Conservation (phyloP, 2,113 vertebrate genomes). For the Talpa occidentalis region DNA sequence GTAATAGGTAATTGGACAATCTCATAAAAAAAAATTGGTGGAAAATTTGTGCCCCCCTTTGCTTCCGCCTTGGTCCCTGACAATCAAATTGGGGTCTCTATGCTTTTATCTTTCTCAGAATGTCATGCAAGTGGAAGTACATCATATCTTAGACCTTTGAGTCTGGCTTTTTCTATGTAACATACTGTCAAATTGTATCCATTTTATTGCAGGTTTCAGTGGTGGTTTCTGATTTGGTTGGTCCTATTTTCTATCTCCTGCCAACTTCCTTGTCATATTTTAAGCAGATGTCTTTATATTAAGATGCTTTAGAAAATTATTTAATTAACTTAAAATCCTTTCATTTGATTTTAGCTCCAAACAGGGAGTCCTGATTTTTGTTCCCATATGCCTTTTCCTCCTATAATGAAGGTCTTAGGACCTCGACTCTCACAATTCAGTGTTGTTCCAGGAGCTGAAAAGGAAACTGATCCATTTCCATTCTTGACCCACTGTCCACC, state of each 20-base stretch:
- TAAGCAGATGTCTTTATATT: conserved; percentile 35
- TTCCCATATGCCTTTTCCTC: too few species aligned
- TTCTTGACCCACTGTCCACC: not conserved
- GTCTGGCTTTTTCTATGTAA: not conserved
- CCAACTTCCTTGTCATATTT: not conserved
- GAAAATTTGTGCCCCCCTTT: too few species aligned
- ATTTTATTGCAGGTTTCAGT: not conserved
- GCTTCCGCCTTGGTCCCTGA: too few species aligned
- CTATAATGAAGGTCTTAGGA: too few species aligned
- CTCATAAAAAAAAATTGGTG: too few species aligned
- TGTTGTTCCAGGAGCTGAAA: not conserved
- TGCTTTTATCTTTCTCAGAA: too few species aligned
- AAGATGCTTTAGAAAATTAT: conserved; percentile 42
- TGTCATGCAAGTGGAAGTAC: too few species aligned
- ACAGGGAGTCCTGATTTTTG: not conserved
- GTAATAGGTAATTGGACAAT: not conserved
- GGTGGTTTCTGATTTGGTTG: not conserved
- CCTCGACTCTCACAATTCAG: not conserved
- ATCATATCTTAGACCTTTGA: not conserved
- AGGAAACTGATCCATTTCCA: not conserved
- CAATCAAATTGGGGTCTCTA: too few species aligned
- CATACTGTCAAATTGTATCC: not conserved
- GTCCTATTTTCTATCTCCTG: conserved; percentile 5
- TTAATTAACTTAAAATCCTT: not conserved
- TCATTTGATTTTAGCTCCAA: conserved; percentile 52